Conservation (phyloP, 1,140 invertebrate species). For the Brachionus calyciflorus region DNA sequence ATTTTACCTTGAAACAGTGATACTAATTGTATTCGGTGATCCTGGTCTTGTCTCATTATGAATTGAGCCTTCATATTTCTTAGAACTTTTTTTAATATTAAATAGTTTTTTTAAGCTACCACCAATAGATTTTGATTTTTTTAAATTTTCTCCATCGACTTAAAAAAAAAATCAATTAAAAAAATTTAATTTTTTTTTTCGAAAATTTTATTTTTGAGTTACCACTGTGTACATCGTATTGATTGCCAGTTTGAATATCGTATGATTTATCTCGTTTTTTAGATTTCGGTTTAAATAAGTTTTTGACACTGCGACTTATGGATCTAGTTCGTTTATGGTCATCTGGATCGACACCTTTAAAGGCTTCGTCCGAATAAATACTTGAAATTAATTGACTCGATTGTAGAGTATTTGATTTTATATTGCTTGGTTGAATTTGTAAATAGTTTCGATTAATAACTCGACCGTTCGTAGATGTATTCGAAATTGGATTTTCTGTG, state of each 20-base stretch:
- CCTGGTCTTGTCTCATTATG: slow-evolving; percentile 38
- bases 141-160: slow-evolving; percentile 22
- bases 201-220: background rate
- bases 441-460: slow-evolving; percentile 35
- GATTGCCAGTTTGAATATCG: background rate
- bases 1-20: slow-evolving; percentile 36
- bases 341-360: background rate
- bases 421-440: slow-evolving; percentile 27
- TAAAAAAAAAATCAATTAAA: background rate
- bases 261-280: slow-evolving; percentile 33
- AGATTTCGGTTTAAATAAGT: slow-evolving; percentile 13
- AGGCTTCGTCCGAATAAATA: background rate
- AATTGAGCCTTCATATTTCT: slow-evolving; percentile 38
- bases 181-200: background rate
- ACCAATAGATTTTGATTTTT: slow-evolving; percentile 41
- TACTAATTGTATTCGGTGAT: slow-evolving; percentile 15
- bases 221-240: slow-evolving; percentile 6
- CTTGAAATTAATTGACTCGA: slow-evolving; percentile 25
- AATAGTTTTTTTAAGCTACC: slow-evolving; percentile 41
- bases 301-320: slow-evolving; percentile 34
- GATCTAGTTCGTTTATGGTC: slow-evolving; percentile 18
- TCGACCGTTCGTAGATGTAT: background rate
- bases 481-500: background rate
- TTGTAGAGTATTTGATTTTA: slow-evolving; percentile 2
- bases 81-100: background rate